Percentiles rank a stretch among this genome's conserved stretches.
Conservation (phyloP, 2,797 vertebrate genomes). For the Enteromius afrohamiltoni region DNA sequence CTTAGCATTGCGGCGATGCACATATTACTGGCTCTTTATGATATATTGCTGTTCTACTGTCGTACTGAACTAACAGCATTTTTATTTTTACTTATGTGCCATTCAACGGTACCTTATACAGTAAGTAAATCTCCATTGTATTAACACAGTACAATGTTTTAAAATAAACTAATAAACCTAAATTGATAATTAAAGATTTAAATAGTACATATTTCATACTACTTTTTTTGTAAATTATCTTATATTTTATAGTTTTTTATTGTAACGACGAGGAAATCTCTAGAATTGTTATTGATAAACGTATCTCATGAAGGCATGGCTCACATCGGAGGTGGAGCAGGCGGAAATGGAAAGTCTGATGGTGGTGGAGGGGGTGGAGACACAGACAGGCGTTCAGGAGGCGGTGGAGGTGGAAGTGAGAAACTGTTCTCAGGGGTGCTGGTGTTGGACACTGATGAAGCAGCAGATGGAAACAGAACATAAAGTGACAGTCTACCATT, state of each 20-base stretch:
- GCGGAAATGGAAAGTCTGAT: not conserved
- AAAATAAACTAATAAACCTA: not conserved
- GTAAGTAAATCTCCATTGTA: not conserved
- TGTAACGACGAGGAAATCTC: not conserved
- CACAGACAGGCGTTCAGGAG: not conserved
- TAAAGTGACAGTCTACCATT: not conserved
- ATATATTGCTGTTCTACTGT: not conserved
- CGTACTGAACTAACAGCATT: not conserved
- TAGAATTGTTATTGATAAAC: not conserved
- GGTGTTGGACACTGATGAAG: slow-evolving; percentile 2
- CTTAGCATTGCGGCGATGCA: not conserved
- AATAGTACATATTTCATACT: no score
- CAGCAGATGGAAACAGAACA: not conserved
- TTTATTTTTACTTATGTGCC: not conserved
- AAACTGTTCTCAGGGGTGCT: not conserved
- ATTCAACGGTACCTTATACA: not conserved
- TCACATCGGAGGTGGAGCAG: slow-evolving; percentile 4
- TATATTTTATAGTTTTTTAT: not conserved
- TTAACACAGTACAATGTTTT: not conserved
- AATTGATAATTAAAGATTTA: no score
- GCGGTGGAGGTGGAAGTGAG: not conserved
- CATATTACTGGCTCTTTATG: not conserved
- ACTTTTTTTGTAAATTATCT: not conserved
- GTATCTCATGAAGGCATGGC: not conserved
- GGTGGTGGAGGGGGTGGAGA: not conserved